Evolutionary conservation across 37 sponge, comb jelly and placozoan genomes (phyloP).

Genomic region (Ianthella basta): DNA sequence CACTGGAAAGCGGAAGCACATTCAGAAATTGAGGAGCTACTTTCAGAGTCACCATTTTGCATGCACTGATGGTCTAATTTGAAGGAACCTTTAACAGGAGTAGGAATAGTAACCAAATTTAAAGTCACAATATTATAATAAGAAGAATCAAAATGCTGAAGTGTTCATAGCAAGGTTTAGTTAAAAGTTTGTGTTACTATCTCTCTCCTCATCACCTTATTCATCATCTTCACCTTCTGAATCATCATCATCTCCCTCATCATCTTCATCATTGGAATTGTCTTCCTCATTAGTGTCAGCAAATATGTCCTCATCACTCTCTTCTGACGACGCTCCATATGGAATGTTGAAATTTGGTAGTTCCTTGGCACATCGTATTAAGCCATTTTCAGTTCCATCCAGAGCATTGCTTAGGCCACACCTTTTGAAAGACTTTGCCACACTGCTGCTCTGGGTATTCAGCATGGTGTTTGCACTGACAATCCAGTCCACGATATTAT

Average conservation of each 20-base stretch:
- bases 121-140: no score
- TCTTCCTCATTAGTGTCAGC: not conserved
- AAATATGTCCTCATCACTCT: slow-evolving; percentile 1
- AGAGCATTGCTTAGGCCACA: slow-evolving; percentile 1
- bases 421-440: not conserved
- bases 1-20: not conserved
- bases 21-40: not conserved
- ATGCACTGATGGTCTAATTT: not conserved
- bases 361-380: not conserved
- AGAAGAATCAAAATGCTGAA: no score
- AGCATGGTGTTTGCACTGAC: not conserved
- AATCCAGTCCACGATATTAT: slow-evolving; percentile 16
- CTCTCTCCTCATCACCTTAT: no score
- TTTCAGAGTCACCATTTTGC: not conserved
- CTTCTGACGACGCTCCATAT: not conserved
- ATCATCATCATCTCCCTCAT: not conserved
- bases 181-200: not conserved
- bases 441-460: not conserved
- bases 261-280: not conserved
- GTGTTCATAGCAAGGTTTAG: no score
- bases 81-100: no score
- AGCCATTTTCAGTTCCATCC: slow-evolving; percentile 5
- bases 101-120: no score
- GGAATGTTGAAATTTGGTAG: slow-evolving; percentile 7
- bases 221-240: not conserved